phyloP scores from a whole-genome alignment of 2,888 invertebrate genomes.

The Cremastobaeus sp. region DNA sequence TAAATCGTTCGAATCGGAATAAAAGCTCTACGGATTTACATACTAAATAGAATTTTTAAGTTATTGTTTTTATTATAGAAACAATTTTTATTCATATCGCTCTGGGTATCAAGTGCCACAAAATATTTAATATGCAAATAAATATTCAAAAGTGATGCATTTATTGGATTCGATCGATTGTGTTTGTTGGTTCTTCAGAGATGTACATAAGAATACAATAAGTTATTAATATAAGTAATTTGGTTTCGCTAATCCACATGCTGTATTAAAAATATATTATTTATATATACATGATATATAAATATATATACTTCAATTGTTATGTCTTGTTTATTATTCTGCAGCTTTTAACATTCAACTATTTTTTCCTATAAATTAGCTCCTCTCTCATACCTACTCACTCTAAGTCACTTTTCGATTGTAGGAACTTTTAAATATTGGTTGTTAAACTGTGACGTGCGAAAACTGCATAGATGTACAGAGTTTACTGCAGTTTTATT shows the following conservation, averaged over 20 bases:
- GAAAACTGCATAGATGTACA: too few relatives aligned
- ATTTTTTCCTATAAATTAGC: too few relatives aligned
- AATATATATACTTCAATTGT: slow-evolving; percentile 73
- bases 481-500: too few relatives aligned
- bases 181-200: slow-evolving; percentile 31
- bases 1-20: slow-evolving; percentile 43
- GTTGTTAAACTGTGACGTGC: too few relatives aligned
- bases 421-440: too few relatives aligned
- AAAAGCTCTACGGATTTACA: slow-evolving; percentile 32
- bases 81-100: too few relatives aligned
- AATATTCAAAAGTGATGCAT: slow-evolving; percentile 28
- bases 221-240: slow-evolving; percentile 53
- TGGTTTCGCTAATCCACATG: slow-evolving; percentile 64
- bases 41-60: too few relatives aligned
- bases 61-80: too few relatives aligned
- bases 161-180: slow-evolving; percentile 34
- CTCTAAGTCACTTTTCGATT: too few relatives aligned
- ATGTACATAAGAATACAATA: slow-evolving; percentile 37
- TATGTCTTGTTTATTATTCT: slow-evolving; percentile 71
- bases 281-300: slow-evolving; percentile 48
- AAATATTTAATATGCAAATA: slow-evolving; percentile 1
- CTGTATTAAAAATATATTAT: slow-evolving; percentile 65
- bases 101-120: too few relatives aligned
- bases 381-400: too few relatives aligned
- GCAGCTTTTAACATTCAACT: too few relatives aligned